Evolutionary conservation across 2,797 vertebrate genomes (phyloP).

Genomic region (Squalus acanthias): DNA sequence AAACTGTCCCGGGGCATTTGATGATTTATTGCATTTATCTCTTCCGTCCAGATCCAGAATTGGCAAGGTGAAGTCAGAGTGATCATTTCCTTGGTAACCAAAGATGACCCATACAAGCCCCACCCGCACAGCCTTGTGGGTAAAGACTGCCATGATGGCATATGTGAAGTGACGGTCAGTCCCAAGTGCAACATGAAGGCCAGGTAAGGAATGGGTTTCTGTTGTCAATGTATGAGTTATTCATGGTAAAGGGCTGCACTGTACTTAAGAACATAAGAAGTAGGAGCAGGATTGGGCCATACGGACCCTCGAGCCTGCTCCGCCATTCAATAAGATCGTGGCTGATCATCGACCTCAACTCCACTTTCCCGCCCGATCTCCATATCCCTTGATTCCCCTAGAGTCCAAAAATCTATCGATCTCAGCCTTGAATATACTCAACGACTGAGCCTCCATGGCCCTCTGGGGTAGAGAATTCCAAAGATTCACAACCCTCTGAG

Average conservation of each 20-base stretch:
- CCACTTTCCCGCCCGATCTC: no score
- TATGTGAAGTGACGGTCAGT: constrained; percentile 72
- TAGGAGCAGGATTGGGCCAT: no score
- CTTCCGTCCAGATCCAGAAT: constrained; percentile 68
- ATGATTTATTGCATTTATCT: neutral
- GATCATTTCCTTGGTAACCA: constrained; percentile 81
- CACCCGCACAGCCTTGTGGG: constrained; percentile 92
- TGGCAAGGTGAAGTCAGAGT: constrained; percentile 60
- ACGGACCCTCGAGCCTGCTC: no score
- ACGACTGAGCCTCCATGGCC: no score
- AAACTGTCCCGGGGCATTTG: neutral
- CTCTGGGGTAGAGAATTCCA: no score
- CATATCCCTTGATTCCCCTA: no score
- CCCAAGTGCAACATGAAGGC: constrained; percentile 67
- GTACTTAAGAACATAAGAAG: no score
- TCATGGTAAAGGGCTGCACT: neutral
- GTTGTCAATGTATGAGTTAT: neutral
- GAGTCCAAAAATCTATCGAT: no score
- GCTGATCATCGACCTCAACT: no score
- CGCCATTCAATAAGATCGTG: no score
- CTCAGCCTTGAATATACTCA: no score
- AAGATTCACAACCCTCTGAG: neutral
- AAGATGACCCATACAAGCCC: constrained; percentile 80
- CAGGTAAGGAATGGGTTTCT: constrained; percentile 58
- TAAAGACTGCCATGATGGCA: constrained; percentile 78